Evolutionary conservation across 2,888 invertebrate genomes (phyloP).

Genomic region (Hypercompe scribonia): DNA sequence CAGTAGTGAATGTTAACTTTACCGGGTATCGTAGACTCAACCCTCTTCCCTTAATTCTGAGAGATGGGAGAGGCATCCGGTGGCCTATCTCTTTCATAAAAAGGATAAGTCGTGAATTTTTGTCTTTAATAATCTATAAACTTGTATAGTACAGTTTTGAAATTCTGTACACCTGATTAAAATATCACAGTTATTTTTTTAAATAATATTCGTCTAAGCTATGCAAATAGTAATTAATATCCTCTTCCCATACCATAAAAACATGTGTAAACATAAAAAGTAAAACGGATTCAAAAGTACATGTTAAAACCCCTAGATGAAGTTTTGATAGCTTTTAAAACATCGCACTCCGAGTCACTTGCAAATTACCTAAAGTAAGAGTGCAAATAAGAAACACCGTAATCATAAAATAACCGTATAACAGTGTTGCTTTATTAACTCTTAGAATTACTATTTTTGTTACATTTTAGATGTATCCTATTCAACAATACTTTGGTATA

Average conservation of each 20-base stretch:
- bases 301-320: background rate
- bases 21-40: no score
- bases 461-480: constrained; percentile 84
- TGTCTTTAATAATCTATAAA: no score
- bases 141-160: background rate
- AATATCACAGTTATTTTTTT: background rate
- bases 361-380: background rate
- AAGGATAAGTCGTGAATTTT: no score
- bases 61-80: no score
- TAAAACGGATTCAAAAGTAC: background rate
- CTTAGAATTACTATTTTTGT: background rate
- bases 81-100: background rate
- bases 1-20: background rate
- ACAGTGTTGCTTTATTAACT: background rate
- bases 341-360: background rate
- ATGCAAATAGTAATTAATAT: no score
- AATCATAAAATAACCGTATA: no score
- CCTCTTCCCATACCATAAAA: no score
- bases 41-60: no score
- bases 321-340: background rate
- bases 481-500: constrained; percentile 86
- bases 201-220: no score
- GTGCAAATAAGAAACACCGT: background rate
- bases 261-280: no score
- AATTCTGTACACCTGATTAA: background rate